phyloP scores from a whole-genome alignment of 64 coral and sea anemone species.

The Trachythela sp. region DNA sequence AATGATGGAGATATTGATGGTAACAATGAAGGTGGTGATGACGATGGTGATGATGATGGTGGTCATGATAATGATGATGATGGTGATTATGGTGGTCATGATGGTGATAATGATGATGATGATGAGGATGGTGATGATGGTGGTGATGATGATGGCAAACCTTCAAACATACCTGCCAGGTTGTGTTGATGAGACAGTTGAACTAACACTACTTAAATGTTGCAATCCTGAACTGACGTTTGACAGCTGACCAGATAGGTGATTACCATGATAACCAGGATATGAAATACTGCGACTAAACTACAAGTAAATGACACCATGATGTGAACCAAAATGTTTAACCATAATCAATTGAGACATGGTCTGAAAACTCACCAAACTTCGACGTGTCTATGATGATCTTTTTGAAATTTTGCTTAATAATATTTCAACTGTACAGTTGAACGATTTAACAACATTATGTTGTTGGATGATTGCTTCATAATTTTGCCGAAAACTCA shows the following conservation, averaged over 20 bases:
- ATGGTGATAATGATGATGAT: background rate
- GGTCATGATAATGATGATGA: too few relatives aligned
- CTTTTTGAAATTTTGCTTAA: too few relatives aligned
- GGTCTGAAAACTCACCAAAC: too few relatives aligned
- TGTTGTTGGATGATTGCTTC: too few relatives aligned
- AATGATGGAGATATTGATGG: too few relatives aligned
- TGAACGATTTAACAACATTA: too few relatives aligned
- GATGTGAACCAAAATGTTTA: background rate
- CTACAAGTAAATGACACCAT: background rate
- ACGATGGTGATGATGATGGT: background rate
- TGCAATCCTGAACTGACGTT: background rate
- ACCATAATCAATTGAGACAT: background rate
- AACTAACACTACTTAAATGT: constrained; percentile 4
- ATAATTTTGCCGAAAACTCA: background rate
- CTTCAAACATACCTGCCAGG: background rate
- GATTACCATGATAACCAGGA: background rate
- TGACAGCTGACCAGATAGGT: background rate
- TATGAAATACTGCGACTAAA: constrained; percentile 13
- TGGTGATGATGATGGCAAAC: background rate
- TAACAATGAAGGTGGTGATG: background rate
- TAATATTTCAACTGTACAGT: too few relatives aligned
- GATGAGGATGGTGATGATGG: too few relatives aligned
- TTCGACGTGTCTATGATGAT: too few relatives aligned
- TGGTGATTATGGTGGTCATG: background rate
- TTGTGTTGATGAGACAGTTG: constrained; percentile 7